A percentile compares a stretch with the other conserved stretches of the same genome.
These are phyloP conservation scores for Cryptocephalus moraei DNA, from an alignment of 2,888 invertebrate species.

Conservation along the genomic window DNA sequence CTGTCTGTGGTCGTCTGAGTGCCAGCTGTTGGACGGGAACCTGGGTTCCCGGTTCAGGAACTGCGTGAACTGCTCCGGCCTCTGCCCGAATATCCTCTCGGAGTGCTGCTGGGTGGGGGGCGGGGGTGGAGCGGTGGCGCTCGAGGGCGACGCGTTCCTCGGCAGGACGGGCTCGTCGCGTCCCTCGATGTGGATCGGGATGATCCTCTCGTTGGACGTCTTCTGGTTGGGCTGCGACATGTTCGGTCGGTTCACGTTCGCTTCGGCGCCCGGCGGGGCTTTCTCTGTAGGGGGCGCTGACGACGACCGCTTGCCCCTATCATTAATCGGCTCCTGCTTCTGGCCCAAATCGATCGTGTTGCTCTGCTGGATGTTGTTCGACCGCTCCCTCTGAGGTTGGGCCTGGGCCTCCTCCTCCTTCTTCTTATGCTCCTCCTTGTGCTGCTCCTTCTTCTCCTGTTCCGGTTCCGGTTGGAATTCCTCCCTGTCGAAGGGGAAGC, in stretches of 20 bases:
- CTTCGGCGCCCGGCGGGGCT: constrained; percentile 26
- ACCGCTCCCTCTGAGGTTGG: constrained; percentile 26
- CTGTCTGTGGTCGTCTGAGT: constrained; percentile 14
- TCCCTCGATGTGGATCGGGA: constrained; percentile 83
- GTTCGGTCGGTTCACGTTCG: constrained; percentile 22
- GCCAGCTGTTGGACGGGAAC: constrained; percentile 18
- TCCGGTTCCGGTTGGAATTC: constrained; percentile 7
- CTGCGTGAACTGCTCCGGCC: constrained; percentile 43
- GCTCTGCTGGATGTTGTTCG: constrained; percentile 38
- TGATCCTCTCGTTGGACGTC: constrained; percentile 58
- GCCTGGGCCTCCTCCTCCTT: constrained; percentile 15
- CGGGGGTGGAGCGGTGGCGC: constrained; percentile 20
- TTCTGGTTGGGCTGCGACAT: constrained; percentile 17
- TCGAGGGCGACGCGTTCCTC: constrained; percentile 34
- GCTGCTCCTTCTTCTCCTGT: constrained; percentile 5
- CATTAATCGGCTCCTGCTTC: constrained; percentile 47
- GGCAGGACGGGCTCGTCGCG: constrained; percentile 69
- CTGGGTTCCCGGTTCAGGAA: constrained; percentile 31
- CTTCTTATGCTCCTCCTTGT: neutral
- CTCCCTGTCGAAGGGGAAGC: constrained; percentile 30
- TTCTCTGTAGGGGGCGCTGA: constrained; percentile 70
- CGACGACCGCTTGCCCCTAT: constrained; percentile 61
- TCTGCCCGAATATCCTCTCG: constrained; percentile 26
- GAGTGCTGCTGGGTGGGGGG: constrained; percentile 10
- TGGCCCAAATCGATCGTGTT: constrained; percentile 75